A percentile compares a stretch with the other conserved stretches of the same genome.
phyloP scores from a whole-genome alignment of 2,888 invertebrate genomes.

The Pristionchus exspectatus region DNA sequence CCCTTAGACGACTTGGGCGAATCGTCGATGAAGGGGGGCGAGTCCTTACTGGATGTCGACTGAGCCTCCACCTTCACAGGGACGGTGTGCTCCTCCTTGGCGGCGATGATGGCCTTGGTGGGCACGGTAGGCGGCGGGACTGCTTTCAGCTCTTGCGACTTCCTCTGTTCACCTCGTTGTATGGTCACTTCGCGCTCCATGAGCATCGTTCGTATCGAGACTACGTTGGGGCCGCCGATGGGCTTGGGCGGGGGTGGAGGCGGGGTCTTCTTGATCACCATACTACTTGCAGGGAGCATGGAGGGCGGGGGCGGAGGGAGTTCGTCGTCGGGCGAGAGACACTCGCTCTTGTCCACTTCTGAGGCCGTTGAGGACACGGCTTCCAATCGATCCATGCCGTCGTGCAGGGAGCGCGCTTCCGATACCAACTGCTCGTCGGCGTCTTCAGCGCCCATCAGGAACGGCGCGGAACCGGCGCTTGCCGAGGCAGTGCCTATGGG shows the following conservation, averaged over 20 bases:
- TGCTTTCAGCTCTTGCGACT: not conserved
- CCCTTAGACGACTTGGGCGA: constrained; percentile 63
- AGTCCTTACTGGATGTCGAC: constrained; percentile 42
- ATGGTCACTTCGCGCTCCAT: constrained; percentile 52
- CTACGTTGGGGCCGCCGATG: constrained; percentile 55
- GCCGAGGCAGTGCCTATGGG: constrained; percentile 60
- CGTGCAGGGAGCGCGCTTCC: constrained; percentile 69
- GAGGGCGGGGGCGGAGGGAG: constrained; percentile 71
- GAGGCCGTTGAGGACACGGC: constrained; percentile 62
- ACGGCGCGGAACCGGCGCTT: constrained; percentile 65
- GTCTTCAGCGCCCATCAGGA: constrained; percentile 64
- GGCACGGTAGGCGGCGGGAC: constrained; percentile 34
- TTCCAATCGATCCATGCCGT: constrained; percentile 71
- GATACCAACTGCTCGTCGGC: constrained; percentile 68
- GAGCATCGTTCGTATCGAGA: constrained; percentile 45
- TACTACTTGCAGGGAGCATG: constrained; percentile 62
- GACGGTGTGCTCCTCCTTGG: not conserved
- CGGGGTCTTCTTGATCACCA: constrained; percentile 58
- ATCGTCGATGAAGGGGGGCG: constrained; percentile 73
- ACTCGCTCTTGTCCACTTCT: constrained; percentile 60
- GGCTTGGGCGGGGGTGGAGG: constrained; percentile 70
- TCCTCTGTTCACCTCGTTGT: constrained; percentile 10
- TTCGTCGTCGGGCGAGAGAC: constrained; percentile 60
- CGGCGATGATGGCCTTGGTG: not conserved
- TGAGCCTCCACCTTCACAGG: not conserved